A percentile compares a stretch with the other conserved stretches of the same genome.
Evolutionary conservation across 2,797 vertebrate species (phyloP).

Genomic region (Propithecus deckenii): DNA sequence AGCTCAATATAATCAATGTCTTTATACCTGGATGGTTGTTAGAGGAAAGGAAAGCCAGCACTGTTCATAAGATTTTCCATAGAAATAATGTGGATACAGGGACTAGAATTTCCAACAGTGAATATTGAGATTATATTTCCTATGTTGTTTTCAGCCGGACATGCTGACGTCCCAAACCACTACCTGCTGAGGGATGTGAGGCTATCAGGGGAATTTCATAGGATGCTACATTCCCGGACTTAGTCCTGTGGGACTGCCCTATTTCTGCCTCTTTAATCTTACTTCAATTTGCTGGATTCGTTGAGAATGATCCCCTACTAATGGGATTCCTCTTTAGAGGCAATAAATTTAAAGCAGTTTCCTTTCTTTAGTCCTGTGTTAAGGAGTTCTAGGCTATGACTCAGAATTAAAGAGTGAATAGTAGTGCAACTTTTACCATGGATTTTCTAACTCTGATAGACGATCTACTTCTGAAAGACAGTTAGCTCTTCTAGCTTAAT

Average conservation of each 20-base stretch:
- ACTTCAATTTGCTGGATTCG: background rate
- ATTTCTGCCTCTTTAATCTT: background rate
- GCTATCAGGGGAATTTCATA: background rate
- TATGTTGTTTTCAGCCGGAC: background rate
- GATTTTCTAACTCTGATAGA: background rate
- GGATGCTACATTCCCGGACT: background rate
- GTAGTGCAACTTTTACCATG: background rate
- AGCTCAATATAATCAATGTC: background rate
- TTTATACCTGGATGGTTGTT: background rate
- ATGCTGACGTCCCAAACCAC: background rate
- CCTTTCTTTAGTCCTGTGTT: background rate
- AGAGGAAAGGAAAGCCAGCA: background rate
- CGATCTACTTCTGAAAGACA: background rate
- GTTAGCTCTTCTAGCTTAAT: background rate
- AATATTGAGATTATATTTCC: background rate
- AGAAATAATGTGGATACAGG: background rate
- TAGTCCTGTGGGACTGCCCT: background rate
- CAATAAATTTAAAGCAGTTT: background rate
- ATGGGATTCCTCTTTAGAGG: background rate
- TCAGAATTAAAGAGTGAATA: background rate
- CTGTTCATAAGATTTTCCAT: background rate
- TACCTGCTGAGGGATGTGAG: background rate
- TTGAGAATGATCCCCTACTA: background rate
- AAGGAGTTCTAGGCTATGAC: background rate
- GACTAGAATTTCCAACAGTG: background rate